Percentiles rank a stretch among this genome's conserved stretches.
Conservation (phyloP, 2,113 vertebrate genomes). For the Labeo rohita region DNA sequence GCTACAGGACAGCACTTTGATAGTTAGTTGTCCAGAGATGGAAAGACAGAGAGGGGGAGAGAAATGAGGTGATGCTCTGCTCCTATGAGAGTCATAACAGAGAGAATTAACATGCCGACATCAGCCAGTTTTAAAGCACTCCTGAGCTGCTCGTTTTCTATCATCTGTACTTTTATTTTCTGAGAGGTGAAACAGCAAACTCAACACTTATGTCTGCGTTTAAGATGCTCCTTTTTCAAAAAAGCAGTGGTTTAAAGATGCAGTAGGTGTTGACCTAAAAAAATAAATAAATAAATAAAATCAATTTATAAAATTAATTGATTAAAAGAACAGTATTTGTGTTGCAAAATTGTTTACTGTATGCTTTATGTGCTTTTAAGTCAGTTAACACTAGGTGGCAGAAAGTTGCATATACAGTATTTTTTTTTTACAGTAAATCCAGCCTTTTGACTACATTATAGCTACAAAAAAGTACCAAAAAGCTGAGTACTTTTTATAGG, state of each 20-base stretch:
- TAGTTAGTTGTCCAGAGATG: slow-evolving; percentile 30
- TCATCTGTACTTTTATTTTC: slow-evolving; percentile 43
- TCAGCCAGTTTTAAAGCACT: slow-evolving; percentile 38
- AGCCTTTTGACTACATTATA: neutral
- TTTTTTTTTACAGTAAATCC: neutral
- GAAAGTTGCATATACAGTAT: neutral
- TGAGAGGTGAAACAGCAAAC: slow-evolving; percentile 5
- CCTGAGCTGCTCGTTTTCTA: neutral
- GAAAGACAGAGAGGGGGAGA: neutral
- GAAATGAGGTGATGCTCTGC: slow-evolving; percentile 25
- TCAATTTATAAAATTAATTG: neutral
- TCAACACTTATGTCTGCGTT: neutral
- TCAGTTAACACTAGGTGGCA: slow-evolving; percentile 31
- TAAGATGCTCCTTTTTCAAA: neutral
- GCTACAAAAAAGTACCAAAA: neutral
- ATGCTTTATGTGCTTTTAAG: neutral
- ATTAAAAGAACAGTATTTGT: neutral
- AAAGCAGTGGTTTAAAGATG: neutral
- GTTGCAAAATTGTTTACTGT: neutral
- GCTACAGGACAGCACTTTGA: slow-evolving; percentile 45
- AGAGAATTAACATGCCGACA: slow-evolving; percentile 55
- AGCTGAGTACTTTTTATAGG: too few species aligned
- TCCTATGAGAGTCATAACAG: slow-evolving; percentile 46
- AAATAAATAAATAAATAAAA: neutral
- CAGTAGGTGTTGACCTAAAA: neutral